A percentile compares a stretch with the other conserved stretches of the same genome.
Conservation (phyloP, 2,797 vertebrate species). For the Cyclopterus lumpus region DNA sequence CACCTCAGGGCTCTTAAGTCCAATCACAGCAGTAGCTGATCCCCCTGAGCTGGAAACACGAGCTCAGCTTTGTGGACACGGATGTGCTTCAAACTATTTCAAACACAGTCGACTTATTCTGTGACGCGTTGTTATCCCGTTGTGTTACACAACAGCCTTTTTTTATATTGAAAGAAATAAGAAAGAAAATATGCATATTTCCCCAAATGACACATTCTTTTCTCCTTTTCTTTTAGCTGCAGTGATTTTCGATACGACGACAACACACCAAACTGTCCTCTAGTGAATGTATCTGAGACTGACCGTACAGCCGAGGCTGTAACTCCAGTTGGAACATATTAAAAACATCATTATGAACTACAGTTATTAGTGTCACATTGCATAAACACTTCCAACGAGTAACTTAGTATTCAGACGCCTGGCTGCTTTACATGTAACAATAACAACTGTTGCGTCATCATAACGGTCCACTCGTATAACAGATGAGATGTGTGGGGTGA, state of each 20-base stretch:
- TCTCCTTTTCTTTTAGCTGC: neutral
- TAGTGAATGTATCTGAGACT: neutral
- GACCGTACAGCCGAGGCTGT: neutral
- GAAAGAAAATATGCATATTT: neutral
- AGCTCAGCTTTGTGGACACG: constrained; percentile 18
- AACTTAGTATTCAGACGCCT: neutral
- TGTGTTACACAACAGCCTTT: neutral
- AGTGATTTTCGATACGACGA: neutral
- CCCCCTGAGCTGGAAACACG: constrained; percentile 34
- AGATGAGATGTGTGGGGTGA: no score
- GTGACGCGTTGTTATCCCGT: neutral
- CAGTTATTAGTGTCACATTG: neutral
- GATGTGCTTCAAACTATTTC: constrained; percentile 26
- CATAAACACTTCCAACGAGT: neutral
- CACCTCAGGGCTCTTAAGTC: neutral
- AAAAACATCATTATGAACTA: neutral
- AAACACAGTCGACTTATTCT: neutral
- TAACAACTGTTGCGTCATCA: no score
- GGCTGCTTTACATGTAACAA: neutral
- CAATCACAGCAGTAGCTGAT: constrained; percentile 26
- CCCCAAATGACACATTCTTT: neutral
- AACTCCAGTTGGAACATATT: neutral
- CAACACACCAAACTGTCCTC: neutral
- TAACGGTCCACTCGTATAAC: neutral
- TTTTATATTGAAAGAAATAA: no score